Base-by-base conservation (phyloP, 1,140 invertebrate species). In the Saxidomus purpurata region DNA sequence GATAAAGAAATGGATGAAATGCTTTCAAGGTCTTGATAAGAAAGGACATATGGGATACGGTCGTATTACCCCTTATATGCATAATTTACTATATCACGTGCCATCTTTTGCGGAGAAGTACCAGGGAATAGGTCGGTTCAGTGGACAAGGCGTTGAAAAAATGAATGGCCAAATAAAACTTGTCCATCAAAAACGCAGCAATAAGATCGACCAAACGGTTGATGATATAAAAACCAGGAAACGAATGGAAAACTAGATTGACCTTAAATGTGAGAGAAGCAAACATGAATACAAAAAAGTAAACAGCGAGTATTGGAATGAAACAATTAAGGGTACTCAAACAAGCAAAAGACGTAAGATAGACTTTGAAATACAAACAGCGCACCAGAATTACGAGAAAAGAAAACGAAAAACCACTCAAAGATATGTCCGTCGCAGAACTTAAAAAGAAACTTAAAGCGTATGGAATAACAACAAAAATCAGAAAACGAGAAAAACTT, bases 81-180 rank as follows among this genome's bases (percentile, higher is more conserved):
- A 81, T 15, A 6, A 4, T 59, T 28, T 81, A 34, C 52, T 81
- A 3, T 81, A 81, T 34, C 77, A 81, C 36, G 77, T 59, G 22
- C 49, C 77, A 6, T 4, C 25, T 19, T 47, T 81, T 38, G 25
- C 34, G 31, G 77, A n/a, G 3, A 81, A 59, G 36, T n/a, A 59
- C 31, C 25, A 49, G 8, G 11, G 11, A 3, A 13, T 77, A n/a
- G 36, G 43, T 59, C 55, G 34, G 3, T 81, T 31, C 52, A 81
- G 77, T 34, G 25, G 52, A 3, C 77, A 81, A 59, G 47, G 77
- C 4, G 77, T 55, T 8, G 77, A 81, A 59, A 81, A 81, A 49
- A n/a, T 81, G 28, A 81, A 81, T 59, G 77, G 59, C 59, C 28
- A 47, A 17, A 47, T 81, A 81, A 81, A 81, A 59, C 17, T 25